Evolutionary conservation across 2,113 vertebrate species (phyloP).

Genomic region (Atherinomorus stipes): DNA sequence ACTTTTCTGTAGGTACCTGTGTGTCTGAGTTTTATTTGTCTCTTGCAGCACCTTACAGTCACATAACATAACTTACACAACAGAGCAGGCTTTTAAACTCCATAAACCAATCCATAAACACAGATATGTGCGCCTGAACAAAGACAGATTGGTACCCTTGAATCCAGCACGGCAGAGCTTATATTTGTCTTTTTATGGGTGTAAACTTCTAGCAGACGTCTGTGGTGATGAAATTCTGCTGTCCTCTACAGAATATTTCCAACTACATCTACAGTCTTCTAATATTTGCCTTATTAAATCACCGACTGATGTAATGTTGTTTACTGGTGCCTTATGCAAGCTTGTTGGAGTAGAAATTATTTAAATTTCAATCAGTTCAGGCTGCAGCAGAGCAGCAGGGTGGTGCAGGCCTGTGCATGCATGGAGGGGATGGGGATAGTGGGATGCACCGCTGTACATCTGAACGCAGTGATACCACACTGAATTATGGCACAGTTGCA

Average conservation of each 20-base stretch:
- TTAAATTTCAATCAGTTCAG: slow-evolving; percentile 27
- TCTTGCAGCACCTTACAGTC: not conserved
- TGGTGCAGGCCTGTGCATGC: not conserved
- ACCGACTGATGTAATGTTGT: slow-evolving; percentile 13
- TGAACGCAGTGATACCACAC: not conserved
- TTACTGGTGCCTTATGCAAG: not conserved
- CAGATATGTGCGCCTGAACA: not conserved
- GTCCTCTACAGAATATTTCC: too few relatives aligned
- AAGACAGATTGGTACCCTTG: not conserved
- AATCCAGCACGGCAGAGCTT: not conserved
- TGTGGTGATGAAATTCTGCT: not conserved
- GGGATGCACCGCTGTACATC: slow-evolving; percentile 9
- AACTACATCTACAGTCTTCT: not conserved
- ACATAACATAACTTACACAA: not conserved
- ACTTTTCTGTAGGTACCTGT: not conserved
- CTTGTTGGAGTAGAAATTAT: slow-evolving; percentile 12
- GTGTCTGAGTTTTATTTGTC: not conserved
- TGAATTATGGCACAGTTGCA: slow-evolving; percentile 14
- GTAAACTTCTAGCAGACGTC: not conserved
- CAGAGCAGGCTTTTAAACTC: not conserved
- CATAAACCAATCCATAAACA: slow-evolving; percentile 21
- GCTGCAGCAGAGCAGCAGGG: slow-evolving; percentile 1
- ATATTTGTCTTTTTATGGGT: not conserved
- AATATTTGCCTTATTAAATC: not conserved
- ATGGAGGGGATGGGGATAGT: not conserved